Percentiles rank a stretch among this genome's conserved stretches.
These are phyloP conservation scores for Megalonaias nervosa DNA, from an alignment of 1,140 invertebrate genomes.

Conservation along the genomic window DNA sequence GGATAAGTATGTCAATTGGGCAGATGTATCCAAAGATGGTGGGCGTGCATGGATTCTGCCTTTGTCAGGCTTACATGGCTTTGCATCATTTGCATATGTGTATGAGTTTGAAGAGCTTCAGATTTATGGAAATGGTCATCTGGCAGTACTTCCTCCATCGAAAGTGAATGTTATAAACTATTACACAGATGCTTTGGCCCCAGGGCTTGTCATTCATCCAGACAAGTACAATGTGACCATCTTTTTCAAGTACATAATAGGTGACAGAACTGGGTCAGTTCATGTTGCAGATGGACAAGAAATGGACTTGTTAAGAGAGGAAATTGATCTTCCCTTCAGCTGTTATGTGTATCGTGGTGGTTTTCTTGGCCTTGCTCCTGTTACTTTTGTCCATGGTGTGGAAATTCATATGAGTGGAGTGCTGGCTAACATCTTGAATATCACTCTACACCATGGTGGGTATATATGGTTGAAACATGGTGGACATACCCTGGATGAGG, in stretches of 20 bases:
- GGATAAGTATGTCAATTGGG: conserved; percentile 52
- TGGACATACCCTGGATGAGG: conserved; percentile 43
- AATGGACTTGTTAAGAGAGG: conserved; percentile 51
- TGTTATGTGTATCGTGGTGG: conserved; percentile 50
- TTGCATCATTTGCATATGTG: conserved; percentile 37
- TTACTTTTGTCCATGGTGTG: conserved; percentile 59
- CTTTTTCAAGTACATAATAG: conserved; percentile 64
- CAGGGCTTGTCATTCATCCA: conserved; percentile 21
- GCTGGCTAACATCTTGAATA: conserved; percentile 52
- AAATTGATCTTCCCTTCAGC: conserved; percentile 61
- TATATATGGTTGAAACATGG: conserved; percentile 61
- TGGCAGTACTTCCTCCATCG: conserved; percentile 47
- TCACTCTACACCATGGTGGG: conserved; percentile 59
- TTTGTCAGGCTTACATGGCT: conserved; percentile 49
- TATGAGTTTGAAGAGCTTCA: conserved; percentile 60
- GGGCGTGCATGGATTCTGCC: conserved; percentile 59
- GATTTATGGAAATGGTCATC: conserved; percentile 59
- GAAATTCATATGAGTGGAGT: conserved; percentile 59
- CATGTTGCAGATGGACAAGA: conserved; percentile 50
- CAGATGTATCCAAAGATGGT: conserved; percentile 42
- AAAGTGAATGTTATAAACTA: conserved; percentile 16
- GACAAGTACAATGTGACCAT: conserved; percentile 48
- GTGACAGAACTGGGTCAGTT: conserved; percentile 55
- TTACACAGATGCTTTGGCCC: conserved; percentile 7
- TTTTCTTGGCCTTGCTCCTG: conserved; percentile 54